Evolutionary conservation across 2,888 invertebrate genomes (phyloP), one percentile per base, ranked within the genome.

Genomic region (Sesia bembeciformis): DNA sequence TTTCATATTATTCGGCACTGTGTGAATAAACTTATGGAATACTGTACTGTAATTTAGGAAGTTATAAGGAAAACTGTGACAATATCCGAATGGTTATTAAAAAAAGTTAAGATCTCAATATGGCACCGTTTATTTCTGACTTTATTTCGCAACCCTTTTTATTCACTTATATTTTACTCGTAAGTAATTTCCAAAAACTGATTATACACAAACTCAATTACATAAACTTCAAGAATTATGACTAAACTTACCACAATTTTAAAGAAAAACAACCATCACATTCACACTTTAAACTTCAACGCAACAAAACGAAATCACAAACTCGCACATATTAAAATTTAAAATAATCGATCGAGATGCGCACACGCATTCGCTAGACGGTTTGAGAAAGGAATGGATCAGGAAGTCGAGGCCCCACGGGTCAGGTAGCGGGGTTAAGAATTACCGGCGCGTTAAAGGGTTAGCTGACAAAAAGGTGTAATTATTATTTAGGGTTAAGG

Each of bases 351-450:
- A 64, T 64, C 55, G 56, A 59, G 59, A 60, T 80, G 87, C 87
- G 88, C 86, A 83, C 81, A 84, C 88, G 86, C 87, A 84, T 76
- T 66, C 74, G 66, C 73, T 70, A 77, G 78, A 78, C 76, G 72
- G 76, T 73, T 78, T 72, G 65, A 73, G 69, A 73, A 84, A 78
- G 78, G 82, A 87, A 88, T 87, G 88, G 79, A 82, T 84, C 80
- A 84, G 86, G 86, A 87, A 87, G 78, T 81, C 72, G 81, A 75
- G 75, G 74, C 73, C 69, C 69, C 72, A 64, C 64, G 72, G 80
- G 85, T 88, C 88, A 88, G 89, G 89, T 89, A 87, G 85, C 81
- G 73, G 76, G 75, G 68, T 74, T 81, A 84, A 86, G 87, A 85
- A 83, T 84, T 81, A 83, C 72, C 72, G 76, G 69, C 76, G 82